phyloP scores from a whole-genome alignment of 2,888 invertebrate genomes.

The Luperina nickerlii region DNA sequence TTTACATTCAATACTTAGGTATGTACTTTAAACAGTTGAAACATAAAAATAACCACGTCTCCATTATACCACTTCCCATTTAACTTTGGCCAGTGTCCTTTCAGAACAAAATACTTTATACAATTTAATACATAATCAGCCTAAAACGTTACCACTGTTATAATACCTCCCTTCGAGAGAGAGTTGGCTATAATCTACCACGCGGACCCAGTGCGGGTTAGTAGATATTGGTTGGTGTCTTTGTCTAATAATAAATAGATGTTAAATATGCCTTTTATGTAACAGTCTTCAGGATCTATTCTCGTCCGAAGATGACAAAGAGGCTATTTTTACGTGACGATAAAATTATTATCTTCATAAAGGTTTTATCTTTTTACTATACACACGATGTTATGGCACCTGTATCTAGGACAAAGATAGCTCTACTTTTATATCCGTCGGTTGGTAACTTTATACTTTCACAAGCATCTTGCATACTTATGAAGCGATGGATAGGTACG shows the following conservation, averaged over 20 bases:
- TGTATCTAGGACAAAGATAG: slow-evolving; percentile 28
- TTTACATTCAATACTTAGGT: too few species aligned
- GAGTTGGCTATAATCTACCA: background rate
- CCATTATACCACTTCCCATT: background rate
- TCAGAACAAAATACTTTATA: background rate
- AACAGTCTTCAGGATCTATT: slow-evolving; percentile 37
- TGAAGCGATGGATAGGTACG: background rate
- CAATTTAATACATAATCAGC: background rate
- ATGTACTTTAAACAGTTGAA: background rate
- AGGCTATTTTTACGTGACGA: slow-evolving; percentile 35
- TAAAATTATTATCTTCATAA: slow-evolving; percentile 34
- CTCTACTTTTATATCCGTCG: slow-evolving; percentile 5
- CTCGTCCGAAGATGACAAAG: slow-evolving; percentile 20
- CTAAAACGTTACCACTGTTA: background rate
- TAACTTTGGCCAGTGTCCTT: background rate
- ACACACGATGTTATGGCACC: slow-evolving; percentile 11
- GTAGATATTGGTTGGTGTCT: background rate
- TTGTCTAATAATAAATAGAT: slow-evolving; percentile 13
- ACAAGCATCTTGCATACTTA: slow-evolving; percentile 18
- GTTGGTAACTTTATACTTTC: slow-evolving; percentile 8
- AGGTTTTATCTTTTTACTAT: slow-evolving; percentile 22
- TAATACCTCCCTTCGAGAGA: background rate
- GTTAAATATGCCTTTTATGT: background rate
- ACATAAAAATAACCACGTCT: background rate
- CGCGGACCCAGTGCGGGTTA: background rate